Conservation (phyloP, 2,113 vertebrate species). For the Pangasianodon gigas region DNA sequence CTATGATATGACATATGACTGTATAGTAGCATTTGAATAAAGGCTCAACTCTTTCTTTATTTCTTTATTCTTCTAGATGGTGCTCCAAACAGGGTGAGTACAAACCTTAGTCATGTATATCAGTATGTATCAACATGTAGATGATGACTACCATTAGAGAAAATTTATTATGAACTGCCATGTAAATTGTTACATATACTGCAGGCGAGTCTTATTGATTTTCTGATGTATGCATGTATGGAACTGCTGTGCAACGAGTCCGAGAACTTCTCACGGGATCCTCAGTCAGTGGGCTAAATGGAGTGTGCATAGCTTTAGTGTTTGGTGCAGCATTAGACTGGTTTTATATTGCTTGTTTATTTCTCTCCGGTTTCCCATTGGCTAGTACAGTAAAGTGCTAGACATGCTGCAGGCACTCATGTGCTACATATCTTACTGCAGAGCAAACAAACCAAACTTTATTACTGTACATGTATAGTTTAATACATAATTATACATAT, state of each 20-base stretch:
- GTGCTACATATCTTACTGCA: neutral
- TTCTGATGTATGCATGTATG: neutral
- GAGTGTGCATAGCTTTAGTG: neutral
- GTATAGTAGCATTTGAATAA: neutral
- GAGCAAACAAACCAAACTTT: neutral
- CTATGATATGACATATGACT: neutral
- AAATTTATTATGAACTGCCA: neutral
- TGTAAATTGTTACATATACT: constrained; percentile 1
- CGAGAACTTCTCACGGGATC: neutral
- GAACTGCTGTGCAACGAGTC: neutral
- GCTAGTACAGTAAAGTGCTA: neutral
- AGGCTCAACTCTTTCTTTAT: constrained; percentile 5
- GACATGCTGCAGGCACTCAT: neutral
- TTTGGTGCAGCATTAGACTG: neutral
- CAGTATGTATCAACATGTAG: neutral
- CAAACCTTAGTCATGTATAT: neutral
- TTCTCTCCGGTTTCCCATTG: neutral
- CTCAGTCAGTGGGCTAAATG: constrained; percentile 14
- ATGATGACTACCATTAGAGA: constrained; percentile 2
- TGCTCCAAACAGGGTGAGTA: constrained; percentile 46
- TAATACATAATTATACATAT: neutral
- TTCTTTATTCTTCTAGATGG: constrained; percentile 43
- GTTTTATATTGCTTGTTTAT: constrained; percentile 15
- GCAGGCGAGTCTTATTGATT: constrained; percentile 8
- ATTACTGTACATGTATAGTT: neutral